These are phyloP conservation scores for Myioborus miniatus DNA, from an alignment of 2,797 vertebrate species.

Conservation along the genomic window DNA sequence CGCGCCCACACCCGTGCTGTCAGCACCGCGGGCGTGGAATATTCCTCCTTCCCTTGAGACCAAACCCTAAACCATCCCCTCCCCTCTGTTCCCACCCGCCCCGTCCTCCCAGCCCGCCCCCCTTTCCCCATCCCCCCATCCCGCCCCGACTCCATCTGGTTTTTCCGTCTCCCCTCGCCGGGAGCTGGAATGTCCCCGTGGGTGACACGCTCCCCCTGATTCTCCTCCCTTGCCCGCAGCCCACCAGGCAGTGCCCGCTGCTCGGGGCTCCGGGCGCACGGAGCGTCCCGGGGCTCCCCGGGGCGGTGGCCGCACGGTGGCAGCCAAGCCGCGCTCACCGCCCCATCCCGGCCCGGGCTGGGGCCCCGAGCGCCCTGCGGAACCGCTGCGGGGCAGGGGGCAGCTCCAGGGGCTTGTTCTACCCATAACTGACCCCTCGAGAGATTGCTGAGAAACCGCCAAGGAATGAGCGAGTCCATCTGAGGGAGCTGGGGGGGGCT, in stretches of 20 bases:
- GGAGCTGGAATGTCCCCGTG: not conserved
- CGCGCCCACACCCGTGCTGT: not conserved
- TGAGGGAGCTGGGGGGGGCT: not conserved
- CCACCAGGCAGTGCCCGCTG: not conserved
- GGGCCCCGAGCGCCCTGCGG: not conserved
- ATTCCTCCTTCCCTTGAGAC: not conserved
- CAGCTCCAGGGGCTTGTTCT: not conserved
- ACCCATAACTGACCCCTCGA: fast-evolving
- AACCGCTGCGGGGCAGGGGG: not conserved
- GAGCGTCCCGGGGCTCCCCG: not conserved
- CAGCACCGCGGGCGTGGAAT: not conserved
- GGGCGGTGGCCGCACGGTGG: conserved; percentile 67
- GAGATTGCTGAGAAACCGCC: not conserved
- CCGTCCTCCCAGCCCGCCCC: not conserved
- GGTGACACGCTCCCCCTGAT: not conserved
- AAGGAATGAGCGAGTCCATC: not conserved
- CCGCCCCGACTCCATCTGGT: not conserved
- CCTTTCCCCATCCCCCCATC: not conserved
- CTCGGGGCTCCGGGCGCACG: not conserved
- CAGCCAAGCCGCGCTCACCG: conserved; percentile 30
- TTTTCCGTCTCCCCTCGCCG: not conserved
- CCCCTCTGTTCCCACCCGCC: not conserved
- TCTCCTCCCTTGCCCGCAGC: too few species aligned
- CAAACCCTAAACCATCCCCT: not conserved
- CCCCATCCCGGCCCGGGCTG: not conserved